Evolutionary conservation across 2,888 invertebrate genomes (phyloP).

Genomic region (Chrysotoxum bicinctum): DNA sequence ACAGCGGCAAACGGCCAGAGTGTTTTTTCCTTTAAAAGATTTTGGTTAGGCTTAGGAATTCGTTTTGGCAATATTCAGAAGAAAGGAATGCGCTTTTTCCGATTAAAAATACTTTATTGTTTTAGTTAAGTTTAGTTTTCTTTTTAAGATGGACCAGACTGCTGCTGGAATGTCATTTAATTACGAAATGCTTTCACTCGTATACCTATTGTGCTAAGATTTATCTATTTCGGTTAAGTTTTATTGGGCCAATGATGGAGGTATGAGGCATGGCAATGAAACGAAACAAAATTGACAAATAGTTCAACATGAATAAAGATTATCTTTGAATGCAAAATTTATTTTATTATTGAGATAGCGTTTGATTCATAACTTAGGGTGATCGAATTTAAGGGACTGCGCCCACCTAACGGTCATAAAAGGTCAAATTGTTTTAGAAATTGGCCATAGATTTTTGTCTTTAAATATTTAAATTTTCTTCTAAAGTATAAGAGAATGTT

Average conservation of each 20-base stretch:
- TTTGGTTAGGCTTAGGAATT: slow-evolving; percentile 49
- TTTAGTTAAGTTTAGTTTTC: neutral
- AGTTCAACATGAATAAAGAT: no score
- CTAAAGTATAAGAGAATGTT: no score
- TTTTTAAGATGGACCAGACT: neutral
- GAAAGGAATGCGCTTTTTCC: slow-evolving; percentile 20
- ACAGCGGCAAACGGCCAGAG: neutral
- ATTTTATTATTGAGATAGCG: no score
- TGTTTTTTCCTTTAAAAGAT: slow-evolving; percentile 28
- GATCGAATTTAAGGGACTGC: no score
- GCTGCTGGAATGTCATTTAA: neutral
- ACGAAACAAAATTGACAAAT: no score
- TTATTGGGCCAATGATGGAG: neutral
- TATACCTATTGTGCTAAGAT: neutral
- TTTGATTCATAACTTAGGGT: no score
- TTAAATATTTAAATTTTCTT: no score
- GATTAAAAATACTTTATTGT: slow-evolving; percentile 28
- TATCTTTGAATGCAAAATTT: no score
- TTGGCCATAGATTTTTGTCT: no score
- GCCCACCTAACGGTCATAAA: no score
- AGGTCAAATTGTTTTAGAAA: no score
- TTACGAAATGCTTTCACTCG: neutral
- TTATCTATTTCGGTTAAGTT: neutral
- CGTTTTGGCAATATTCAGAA: slow-evolving; percentile 25
- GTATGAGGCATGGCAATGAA: no score